Conservation (phyloP, 2,888 invertebrate genomes). For the Cephus spinipes region DNA sequence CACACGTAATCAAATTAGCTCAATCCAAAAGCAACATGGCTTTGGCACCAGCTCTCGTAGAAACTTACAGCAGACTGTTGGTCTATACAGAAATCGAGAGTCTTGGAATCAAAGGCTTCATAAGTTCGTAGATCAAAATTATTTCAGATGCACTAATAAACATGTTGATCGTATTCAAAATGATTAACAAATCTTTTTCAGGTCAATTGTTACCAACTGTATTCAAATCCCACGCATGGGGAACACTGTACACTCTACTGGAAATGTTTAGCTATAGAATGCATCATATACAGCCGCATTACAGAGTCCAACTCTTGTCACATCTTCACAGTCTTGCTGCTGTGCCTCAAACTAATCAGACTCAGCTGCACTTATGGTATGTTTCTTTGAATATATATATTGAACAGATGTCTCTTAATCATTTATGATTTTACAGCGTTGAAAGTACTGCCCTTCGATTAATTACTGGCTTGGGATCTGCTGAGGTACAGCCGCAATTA, state of each 20-base stretch:
- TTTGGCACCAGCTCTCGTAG: slow-evolving; percentile 90
- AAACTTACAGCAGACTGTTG: slow-evolving; percentile 92
- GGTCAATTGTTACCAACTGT: slow-evolving; percentile 91
- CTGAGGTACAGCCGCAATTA: slow-evolving; percentile 93
- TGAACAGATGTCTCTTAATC: slow-evolving; percentile 63
- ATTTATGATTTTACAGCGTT: slow-evolving; percentile 71
- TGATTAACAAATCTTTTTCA: slow-evolving; percentile 55
- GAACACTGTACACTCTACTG: slow-evolving; percentile 92
- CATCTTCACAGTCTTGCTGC: slow-evolving; percentile 92
- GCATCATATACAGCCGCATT: slow-evolving; percentile 97
- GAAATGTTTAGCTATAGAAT: slow-evolving; percentile 98
- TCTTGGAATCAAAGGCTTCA: slow-evolving; percentile 95
- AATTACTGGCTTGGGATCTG: slow-evolving; percentile 91
- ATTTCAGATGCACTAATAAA: background rate
- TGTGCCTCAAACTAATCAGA: slow-evolving; percentile 94
- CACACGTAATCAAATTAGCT: slow-evolving; percentile 90
- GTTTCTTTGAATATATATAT: slow-evolving; percentile 41
- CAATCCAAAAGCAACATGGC: slow-evolving; percentile 87
- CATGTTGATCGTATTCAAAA: slow-evolving; percentile 10
- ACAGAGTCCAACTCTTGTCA: slow-evolving; percentile 90
- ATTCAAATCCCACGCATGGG: slow-evolving; percentile 94
- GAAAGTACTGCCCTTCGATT: slow-evolving; percentile 89
- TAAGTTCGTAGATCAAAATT: slow-evolving; percentile 73
- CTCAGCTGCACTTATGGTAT: slow-evolving; percentile 91
- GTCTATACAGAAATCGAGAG: slow-evolving; percentile 98